Percentiles rank a stretch among this genome's conserved stretches.
Evolutionary conservation across 2,113 vertebrate species (phyloP).

Genomic region (Chloebia gouldiae): DNA sequence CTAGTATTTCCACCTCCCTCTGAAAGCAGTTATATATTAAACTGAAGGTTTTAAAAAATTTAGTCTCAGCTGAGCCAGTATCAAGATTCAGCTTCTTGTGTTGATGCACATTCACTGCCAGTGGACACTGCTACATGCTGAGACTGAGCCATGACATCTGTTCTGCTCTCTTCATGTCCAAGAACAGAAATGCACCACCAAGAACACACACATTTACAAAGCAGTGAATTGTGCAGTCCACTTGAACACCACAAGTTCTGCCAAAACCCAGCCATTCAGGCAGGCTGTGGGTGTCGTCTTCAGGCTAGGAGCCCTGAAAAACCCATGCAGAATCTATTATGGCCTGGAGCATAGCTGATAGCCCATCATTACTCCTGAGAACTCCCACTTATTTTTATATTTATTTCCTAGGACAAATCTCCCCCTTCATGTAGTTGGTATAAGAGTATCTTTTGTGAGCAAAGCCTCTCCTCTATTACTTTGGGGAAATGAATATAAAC

Average conservation of each 20-base stretch:
- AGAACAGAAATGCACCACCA: background rate
- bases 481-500: background rate
- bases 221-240: background rate
- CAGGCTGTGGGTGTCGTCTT: fast-evolving
- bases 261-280: fast-evolving
- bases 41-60: background rate
- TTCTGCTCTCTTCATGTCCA: fast-evolving
- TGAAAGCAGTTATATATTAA: background rate
- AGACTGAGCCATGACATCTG: background rate
- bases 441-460: background rate
- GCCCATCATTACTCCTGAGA: background rate
- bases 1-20: background rate
- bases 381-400: background rate
- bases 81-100: background rate
- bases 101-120: fast-evolving
- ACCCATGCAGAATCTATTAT: fast-evolving
- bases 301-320: background rate
- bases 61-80: background rate
- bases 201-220: background rate
- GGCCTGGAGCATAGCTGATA: background rate
- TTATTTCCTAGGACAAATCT: background rate
- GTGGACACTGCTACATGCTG: background rate
- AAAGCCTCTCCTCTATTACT: background rate
- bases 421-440: background rate
- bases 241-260: background rate